phyloP scores from a whole-genome alignment of 1,140 invertebrate genomes.

The Argopecten irradians region DNA sequence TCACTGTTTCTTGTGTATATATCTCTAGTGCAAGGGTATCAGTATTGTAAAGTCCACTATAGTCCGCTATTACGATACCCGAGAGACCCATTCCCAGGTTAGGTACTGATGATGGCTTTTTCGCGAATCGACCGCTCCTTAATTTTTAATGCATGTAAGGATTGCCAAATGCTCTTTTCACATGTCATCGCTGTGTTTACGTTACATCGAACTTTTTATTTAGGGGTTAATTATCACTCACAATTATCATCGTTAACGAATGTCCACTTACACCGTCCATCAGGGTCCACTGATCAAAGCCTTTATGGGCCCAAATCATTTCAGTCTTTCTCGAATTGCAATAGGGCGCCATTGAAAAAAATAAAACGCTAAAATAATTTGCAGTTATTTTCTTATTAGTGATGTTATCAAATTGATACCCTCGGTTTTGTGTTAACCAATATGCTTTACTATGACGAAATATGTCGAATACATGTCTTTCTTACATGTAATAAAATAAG shows the following conservation, averaged over 20 bases:
- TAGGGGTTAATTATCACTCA: not conserved
- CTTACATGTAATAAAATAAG: too few relatives aligned
- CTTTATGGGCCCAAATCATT: not conserved
- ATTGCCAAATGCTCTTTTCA: not conserved
- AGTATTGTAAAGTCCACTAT: not conserved
- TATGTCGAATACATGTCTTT: too few relatives aligned
- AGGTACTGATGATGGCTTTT: not conserved
- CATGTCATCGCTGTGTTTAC: not conserved
- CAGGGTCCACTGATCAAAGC: not conserved
- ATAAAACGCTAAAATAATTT: too few relatives aligned
- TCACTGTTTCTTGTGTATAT: not conserved
- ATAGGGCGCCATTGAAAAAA: too few relatives aligned
- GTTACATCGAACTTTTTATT: not conserved
- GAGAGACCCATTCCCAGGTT: not conserved
- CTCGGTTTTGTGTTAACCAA: too few relatives aligned
- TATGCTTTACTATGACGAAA: too few relatives aligned
- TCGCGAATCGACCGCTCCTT: not conserved
- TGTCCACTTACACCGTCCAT: not conserved
- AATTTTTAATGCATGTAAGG: not conserved
- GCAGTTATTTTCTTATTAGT: too few relatives aligned
- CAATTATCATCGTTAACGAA: not conserved
- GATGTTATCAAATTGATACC: too few relatives aligned
- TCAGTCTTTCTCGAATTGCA: too few relatives aligned
- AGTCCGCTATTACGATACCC: not conserved
- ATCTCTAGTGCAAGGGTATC: not conserved